Evolutionary conservation across 2,888 invertebrate genomes (phyloP).

Genomic region (Merodon equestris): DNA sequence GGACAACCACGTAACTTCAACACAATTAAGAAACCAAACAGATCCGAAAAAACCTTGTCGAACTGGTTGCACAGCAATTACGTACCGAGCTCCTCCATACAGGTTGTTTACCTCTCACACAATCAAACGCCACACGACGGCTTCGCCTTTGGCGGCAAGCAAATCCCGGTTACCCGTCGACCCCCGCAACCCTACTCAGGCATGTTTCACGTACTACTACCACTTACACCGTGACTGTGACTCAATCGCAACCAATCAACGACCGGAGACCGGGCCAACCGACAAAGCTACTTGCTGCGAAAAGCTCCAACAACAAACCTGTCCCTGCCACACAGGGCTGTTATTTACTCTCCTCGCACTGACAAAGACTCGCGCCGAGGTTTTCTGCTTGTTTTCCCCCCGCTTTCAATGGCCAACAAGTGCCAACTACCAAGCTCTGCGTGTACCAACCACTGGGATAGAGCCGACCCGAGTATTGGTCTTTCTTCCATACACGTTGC

Average conservation of each 20-base stretch:
- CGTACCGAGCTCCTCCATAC: constrained; percentile 23
- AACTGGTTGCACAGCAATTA: constrained; percentile 42
- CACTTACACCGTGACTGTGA: constrained; percentile 14
- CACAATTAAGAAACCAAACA: constrained; percentile 2
- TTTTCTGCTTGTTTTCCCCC: constrained; percentile 45
- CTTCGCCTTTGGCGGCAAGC: constrained; percentile 4
- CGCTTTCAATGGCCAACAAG: too few species aligned
- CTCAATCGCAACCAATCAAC: constrained; percentile 50
- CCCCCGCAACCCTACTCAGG: not conserved
- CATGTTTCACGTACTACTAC: constrained; percentile 10
- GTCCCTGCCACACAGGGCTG: constrained; percentile 14
- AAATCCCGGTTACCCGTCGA: not conserved
- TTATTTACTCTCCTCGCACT: too few species aligned
- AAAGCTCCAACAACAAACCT: constrained; percentile 57
- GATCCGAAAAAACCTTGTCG: constrained; percentile 28
- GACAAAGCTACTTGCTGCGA: constrained; percentile 37
- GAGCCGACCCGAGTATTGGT: constrained; percentile 50
- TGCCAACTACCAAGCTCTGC: too few species aligned
- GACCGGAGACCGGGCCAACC: constrained; percentile 54
- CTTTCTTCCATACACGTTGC: constrained; percentile 85
- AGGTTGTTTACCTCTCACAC: constrained; percentile 59
- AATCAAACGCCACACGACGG: constrained; percentile 30
- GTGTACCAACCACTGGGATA: constrained; percentile 7
- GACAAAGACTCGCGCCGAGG: constrained; percentile 32
- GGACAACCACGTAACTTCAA: too few species aligned